These are phyloP conservation scores for Chrysodeixis includens DNA, from an alignment of 2,888 invertebrate species.

Conservation along the genomic window DNA sequence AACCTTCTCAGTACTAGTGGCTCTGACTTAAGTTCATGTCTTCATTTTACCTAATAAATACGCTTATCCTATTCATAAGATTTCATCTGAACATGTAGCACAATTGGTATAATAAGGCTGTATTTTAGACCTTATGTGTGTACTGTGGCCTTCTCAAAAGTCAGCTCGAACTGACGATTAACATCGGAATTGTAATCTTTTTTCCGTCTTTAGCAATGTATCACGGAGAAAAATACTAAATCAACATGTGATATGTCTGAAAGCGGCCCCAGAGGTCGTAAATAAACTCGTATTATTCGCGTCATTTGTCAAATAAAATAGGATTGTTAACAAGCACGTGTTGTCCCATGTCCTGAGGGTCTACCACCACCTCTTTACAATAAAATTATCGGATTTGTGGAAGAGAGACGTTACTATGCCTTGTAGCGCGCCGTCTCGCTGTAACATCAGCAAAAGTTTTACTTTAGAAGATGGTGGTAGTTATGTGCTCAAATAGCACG, in stretches of 20 bases:
- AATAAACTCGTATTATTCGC: constrained; percentile 7
- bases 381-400: too few relatives aligned
- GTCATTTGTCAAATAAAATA: constrained; percentile 46
- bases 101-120: constrained; percentile 41
- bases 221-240: background rate
- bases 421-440: too few relatives aligned
- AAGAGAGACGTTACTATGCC: too few relatives aligned
- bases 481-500: background rate
- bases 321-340: constrained; percentile 17
- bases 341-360: background rate
- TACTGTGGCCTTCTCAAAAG: background rate
- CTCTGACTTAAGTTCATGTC: background rate
- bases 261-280: background rate
- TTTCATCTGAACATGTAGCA: constrained; percentile 60
- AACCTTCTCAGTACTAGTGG: background rate
- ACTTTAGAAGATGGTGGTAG: too few relatives aligned
- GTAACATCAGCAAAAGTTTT: too few relatives aligned
- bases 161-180: background rate
- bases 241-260: background rate
- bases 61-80: constrained; percentile 73
- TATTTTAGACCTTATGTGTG: constrained; percentile 25
- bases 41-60: constrained; percentile 26
- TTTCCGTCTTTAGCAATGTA: background rate
- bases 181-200: background rate
- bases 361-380: too few relatives aligned